phyloP scores from a whole-genome alignment of 2,797 vertebrate species.

The Allobates femoralis region DNA sequence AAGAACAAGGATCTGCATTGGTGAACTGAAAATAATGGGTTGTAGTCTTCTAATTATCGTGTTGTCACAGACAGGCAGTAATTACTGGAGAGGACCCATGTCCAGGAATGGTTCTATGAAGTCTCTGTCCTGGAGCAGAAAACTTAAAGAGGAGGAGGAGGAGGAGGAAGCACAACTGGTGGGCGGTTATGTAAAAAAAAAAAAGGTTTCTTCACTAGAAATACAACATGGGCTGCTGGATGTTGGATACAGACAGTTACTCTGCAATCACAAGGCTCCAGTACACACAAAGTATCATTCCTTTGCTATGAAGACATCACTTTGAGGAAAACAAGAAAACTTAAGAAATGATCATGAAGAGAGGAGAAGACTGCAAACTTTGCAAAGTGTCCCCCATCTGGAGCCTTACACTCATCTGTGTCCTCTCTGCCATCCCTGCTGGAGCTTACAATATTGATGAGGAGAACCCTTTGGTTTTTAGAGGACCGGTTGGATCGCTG shows the following conservation, averaged over 20 bases:
- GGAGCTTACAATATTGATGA: constrained; percentile 82
- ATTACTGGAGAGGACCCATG: background rate
- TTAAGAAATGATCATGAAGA: constrained; percentile 45
- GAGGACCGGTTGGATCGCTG: constrained; percentile 74
- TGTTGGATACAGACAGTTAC: constrained; percentile 8
- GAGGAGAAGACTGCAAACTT: constrained; percentile 2
- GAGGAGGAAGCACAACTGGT: background rate
- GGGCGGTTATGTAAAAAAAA: constrained; percentile 8
- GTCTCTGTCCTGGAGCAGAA: constrained; percentile 16
- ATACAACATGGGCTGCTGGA: constrained; percentile 39
- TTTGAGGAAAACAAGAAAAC: background rate
- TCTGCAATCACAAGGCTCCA: constrained; percentile 39
- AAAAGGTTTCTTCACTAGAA: background rate
- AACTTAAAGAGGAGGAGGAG: constrained; percentile 1
- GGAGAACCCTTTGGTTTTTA: constrained; percentile 76
- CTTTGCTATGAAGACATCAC: constrained; percentile 10
- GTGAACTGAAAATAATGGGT: constrained; percentile 6
- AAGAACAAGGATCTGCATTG: background rate
- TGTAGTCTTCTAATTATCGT: constrained; percentile 11
- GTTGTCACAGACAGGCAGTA: background rate
- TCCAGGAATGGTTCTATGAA: constrained; percentile 8
- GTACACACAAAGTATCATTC: background rate
- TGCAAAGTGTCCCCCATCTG: constrained; percentile 45
- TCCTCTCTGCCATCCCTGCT: constrained; percentile 57
- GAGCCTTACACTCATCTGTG: constrained; percentile 59